Percentiles rank a stretch among this genome's conserved stretches.
Evolutionary conservation across 1,140 invertebrate genomes (phyloP).

Genomic region (Lanistes nyassanus): DNA sequence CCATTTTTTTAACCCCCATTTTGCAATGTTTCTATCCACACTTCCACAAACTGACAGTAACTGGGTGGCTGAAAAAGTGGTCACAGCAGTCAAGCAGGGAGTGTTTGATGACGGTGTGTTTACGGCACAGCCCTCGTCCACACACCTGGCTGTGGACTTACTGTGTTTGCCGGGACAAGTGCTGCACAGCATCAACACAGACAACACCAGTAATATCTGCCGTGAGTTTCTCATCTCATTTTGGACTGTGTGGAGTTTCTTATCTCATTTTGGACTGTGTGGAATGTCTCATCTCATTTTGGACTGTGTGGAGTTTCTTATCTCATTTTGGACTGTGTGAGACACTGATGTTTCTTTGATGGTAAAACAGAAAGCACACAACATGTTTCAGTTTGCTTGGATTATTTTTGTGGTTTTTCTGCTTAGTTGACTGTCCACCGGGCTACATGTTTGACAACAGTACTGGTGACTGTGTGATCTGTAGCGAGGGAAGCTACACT

Average conservation of each 20-base stretch:
- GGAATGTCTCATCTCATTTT: too few species aligned
- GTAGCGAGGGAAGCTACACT: slow-evolving; percentile 34
- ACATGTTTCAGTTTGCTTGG: neutral
- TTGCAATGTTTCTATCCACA: neutral
- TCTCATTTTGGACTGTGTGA: too few species aligned
- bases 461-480: slow-evolving; percentile 33
- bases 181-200: neutral
- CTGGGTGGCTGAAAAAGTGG: slow-evolving; percentile 23
- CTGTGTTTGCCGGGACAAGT: slow-evolving; percentile 22
- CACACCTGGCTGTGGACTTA: slow-evolving; percentile 6
- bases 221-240: slow-evolving; percentile 14
- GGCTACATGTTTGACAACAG: slow-evolving; percentile 20
- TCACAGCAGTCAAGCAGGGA: slow-evolving; percentile 17
- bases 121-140: slow-evolving; percentile 8
- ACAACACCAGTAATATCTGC: slow-evolving; percentile 10
- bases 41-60: slow-evolving; percentile 8
- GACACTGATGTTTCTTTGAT: too few species aligned
- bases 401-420: slow-evolving; percentile 8
- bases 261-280: neutral
- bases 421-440: slow-evolving; percentile 26
- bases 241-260: too few species aligned
- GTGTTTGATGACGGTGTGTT: slow-evolving; percentile 19
- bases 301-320: too few species aligned
- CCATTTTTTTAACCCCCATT: too few species aligned
- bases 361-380: too few species aligned